These are phyloP conservation scores for Clitarchus hookeri DNA, from an alignment of 2,888 invertebrate genomes.

Conservation along the genomic window DNA sequence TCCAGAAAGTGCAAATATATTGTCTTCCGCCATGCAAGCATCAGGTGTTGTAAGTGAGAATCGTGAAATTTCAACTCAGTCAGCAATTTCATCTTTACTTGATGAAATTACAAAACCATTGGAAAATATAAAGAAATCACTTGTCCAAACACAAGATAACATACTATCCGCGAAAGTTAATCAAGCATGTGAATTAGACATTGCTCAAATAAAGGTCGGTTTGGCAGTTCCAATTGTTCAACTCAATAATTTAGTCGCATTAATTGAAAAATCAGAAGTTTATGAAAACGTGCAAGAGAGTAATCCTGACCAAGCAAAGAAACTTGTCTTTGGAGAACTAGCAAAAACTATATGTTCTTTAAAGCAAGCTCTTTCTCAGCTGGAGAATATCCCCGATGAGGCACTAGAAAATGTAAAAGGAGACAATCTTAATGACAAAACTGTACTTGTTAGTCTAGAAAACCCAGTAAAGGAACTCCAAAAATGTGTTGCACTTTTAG, in stretches of 20 bases:
- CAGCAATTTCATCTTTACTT: background rate
- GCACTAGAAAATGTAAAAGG: too few species aligned
- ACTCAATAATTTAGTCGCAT: background rate
- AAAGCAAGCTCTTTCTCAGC: slow-evolving; percentile 57
- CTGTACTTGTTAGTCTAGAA: background rate
- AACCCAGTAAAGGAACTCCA: background rate
- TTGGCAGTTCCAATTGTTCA: background rate
- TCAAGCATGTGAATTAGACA: background rate
- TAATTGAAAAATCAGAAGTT: background rate
- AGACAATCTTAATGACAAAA: background rate
- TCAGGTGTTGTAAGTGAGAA: background rate
- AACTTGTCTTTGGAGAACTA: slow-evolving; percentile 23
- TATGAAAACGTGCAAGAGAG: background rate
- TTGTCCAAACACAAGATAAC: background rate
- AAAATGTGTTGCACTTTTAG: slow-evolving; percentile 37
- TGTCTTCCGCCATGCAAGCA: background rate
- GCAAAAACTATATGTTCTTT: slow-evolving; percentile 40
- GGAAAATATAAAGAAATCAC: background rate
- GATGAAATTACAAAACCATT: background rate
- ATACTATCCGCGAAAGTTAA: background rate
- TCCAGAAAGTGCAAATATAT: background rate
- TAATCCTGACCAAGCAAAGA: background rate
- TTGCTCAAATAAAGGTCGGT: background rate
- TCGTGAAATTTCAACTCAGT: background rate
- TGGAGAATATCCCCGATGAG: slow-evolving; percentile 42